Evolutionary conservation across 2,113 vertebrate species (phyloP).

Genomic region (Helogale parvula): DNA sequence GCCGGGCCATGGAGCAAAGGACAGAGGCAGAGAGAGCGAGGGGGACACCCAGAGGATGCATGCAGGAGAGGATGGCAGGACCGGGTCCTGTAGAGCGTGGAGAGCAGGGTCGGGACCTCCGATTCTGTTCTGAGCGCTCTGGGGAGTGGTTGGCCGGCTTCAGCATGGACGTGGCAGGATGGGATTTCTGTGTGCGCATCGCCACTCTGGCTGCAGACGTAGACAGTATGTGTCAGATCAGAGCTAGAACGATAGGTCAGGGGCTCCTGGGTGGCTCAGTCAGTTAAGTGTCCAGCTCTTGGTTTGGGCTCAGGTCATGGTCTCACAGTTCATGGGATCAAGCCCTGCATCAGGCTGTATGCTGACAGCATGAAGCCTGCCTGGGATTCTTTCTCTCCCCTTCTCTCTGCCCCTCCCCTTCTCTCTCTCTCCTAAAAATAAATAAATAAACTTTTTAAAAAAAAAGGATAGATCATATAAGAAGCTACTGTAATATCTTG

Average conservation of each 20-base stretch:
- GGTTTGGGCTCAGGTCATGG: no score
- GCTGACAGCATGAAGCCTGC: no score
- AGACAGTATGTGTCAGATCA: not conserved
- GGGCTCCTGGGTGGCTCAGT: no score
- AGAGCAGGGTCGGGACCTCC: not conserved
- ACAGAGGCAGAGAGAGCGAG: not conserved
- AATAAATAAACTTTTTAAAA: no score
- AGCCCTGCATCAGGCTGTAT: no score
- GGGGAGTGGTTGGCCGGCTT: not conserved
- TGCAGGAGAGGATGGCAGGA: not conserved
- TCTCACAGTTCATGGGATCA: no score
- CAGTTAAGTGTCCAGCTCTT: no score
- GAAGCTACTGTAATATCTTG: not conserved
- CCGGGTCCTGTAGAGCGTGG: not conserved
- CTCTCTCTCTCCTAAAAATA: no score
- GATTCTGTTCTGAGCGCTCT: not conserved
- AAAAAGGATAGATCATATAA: not conserved
- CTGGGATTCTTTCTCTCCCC: no score
- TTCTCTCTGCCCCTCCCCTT: no score
- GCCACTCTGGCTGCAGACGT: not conserved
- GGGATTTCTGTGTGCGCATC: not conserved
- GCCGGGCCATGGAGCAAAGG: not conserved
- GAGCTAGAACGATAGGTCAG: not conserved
- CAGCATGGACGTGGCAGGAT: not conserved
- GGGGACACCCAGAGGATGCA: accelerated